These are phyloP conservation scores for Cetoscarus ocellatus DNA, from an alignment of 2,797 vertebrate species.

Conservation along the genomic window DNA sequence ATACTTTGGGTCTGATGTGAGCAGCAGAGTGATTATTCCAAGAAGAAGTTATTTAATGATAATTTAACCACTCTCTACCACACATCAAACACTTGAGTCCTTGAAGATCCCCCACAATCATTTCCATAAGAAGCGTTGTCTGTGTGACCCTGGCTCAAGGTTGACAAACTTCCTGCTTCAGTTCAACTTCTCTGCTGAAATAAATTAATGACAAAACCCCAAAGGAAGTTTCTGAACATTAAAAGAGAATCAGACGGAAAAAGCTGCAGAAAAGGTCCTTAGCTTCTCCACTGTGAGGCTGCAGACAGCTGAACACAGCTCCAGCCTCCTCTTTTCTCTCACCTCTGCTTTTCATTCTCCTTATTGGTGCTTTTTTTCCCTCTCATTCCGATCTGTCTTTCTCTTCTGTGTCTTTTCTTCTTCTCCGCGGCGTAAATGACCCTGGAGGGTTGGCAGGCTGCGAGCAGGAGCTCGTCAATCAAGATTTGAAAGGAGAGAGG, in stretches of 20 bases:
- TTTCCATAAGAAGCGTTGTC: conserved; percentile 36
- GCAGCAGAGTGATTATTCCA: conserved; percentile 4
- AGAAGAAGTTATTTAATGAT: conserved; percentile 12
- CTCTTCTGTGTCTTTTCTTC: conserved; percentile 48
- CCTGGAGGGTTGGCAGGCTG: conserved; percentile 63
- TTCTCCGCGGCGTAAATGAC: conserved; percentile 58
- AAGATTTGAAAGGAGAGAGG: conserved; percentile 61
- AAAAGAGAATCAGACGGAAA: conserved; percentile 12
- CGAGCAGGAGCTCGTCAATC: conserved; percentile 70
- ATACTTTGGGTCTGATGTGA: neutral
- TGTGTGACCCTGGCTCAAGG: conserved; percentile 48
- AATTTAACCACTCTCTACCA: conserved; percentile 22
- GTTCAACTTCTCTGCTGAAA: conserved; percentile 39
- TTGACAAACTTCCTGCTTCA: conserved; percentile 41
- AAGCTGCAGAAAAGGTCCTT: conserved; percentile 26
- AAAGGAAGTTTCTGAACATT: conserved; percentile 30
- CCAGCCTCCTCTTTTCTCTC: conserved; percentile 53
- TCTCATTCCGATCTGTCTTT: conserved; percentile 57
- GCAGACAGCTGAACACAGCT: conserved; percentile 63
- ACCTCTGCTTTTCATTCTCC: conserved; percentile 51
- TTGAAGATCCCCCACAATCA: conserved; percentile 31
- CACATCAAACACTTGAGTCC: conserved; percentile 44
- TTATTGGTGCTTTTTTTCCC: conserved; percentile 54
- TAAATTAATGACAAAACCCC: conserved; percentile 65
- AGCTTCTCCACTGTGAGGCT: conserved; percentile 40